Evolutionary conservation across 2,888 invertebrate genomes (phyloP).

Genomic region (Troides aeacus): DNA sequence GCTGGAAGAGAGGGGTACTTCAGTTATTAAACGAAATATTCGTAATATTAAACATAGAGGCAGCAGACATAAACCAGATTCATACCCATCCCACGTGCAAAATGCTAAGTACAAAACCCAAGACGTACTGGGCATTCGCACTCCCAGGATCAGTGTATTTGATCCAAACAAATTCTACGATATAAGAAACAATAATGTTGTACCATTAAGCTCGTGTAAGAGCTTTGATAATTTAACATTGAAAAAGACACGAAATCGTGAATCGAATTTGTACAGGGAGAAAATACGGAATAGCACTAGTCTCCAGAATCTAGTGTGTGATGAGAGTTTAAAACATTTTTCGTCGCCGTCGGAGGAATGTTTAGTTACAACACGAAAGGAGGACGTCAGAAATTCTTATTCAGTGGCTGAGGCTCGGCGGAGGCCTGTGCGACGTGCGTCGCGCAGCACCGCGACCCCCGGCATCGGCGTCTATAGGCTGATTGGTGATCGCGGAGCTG

Average conservation of each 20-base stretch:
- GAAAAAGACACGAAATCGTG: slow-evolving; percentile 49
- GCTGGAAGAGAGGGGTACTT: slow-evolving; percentile 65
- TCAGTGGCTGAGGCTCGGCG: slow-evolving; percentile 62
- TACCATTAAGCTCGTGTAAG: slow-evolving; percentile 62
- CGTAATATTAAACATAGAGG: slow-evolving; percentile 67
- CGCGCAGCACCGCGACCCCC: slow-evolving; percentile 57
- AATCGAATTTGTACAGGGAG: slow-evolving; percentile 38
- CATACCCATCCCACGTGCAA: slow-evolving; percentile 42
- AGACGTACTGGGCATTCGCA: slow-evolving; percentile 65
- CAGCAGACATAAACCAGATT: slow-evolving; percentile 54
- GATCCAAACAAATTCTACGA: slow-evolving; percentile 66
- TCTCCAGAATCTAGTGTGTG: slow-evolving; percentile 66
- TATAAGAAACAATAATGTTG: slow-evolving; percentile 65
- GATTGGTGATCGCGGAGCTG: slow-evolving; percentile 56
- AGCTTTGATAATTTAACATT: slow-evolving; percentile 74
- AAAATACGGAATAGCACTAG: slow-evolving; percentile 62
- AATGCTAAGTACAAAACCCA: slow-evolving; percentile 50
- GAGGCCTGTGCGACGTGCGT: slow-evolving; percentile 50
- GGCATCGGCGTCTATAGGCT: slow-evolving; percentile 69
- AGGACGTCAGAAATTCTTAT: slow-evolving; percentile 63
- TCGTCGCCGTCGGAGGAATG: slow-evolving; percentile 56
- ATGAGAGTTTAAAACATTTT: slow-evolving; percentile 63
- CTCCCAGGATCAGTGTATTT: slow-evolving; percentile 63
- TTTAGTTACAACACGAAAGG: slow-evolving; percentile 42
- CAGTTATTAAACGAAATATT: slow-evolving; percentile 69